Percentiles rank a stretch among this genome's conserved stretches.
Evolutionary conservation across 2,888 invertebrate species (phyloP).

Genomic region (Glaucopsyche alexis): DNA sequence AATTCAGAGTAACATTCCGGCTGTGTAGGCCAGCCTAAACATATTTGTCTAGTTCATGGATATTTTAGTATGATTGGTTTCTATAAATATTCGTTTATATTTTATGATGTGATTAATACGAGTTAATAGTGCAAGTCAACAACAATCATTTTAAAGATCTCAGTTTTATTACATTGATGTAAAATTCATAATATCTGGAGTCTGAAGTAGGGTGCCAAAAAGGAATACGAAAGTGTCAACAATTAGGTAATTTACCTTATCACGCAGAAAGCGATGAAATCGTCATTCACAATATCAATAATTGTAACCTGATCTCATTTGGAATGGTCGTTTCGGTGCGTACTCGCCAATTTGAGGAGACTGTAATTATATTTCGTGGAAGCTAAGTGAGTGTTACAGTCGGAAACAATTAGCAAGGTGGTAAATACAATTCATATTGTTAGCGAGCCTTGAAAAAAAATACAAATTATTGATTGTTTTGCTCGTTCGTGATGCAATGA

Average conservation of each 20-base stretch:
- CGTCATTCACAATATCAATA: neutral
- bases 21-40: too few species aligned
- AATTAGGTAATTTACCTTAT: slow-evolving; percentile 11
- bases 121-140: neutral
- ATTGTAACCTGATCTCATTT: slow-evolving; percentile 9
- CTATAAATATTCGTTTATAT: too few species aligned
- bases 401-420: slow-evolving; percentile 73
- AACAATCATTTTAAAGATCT: neutral
- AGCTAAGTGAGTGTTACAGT: slow-evolving; percentile 41
- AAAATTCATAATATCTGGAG: neutral
- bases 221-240: slow-evolving; percentile 5
- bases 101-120: too few species aligned
- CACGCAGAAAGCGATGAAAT: slow-evolving; percentile 9
- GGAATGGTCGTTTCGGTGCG: neutral
- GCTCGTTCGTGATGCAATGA: slow-evolving; percentile 5
- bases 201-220: neutral
- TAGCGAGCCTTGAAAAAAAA: slow-evolving; percentile 6
- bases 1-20: too few species aligned
- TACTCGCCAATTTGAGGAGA: slow-evolving; percentile 33
- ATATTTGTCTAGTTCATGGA: too few species aligned
- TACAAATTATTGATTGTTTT: slow-evolving; percentile 29
- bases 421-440: slow-evolving; percentile 45
- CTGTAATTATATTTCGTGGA: slow-evolving; percentile 31
- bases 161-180: neutral
- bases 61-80: too few species aligned